phyloP scores from a whole-genome alignment of 2,888 invertebrate species.

The Cacoxenus indagator region DNA sequence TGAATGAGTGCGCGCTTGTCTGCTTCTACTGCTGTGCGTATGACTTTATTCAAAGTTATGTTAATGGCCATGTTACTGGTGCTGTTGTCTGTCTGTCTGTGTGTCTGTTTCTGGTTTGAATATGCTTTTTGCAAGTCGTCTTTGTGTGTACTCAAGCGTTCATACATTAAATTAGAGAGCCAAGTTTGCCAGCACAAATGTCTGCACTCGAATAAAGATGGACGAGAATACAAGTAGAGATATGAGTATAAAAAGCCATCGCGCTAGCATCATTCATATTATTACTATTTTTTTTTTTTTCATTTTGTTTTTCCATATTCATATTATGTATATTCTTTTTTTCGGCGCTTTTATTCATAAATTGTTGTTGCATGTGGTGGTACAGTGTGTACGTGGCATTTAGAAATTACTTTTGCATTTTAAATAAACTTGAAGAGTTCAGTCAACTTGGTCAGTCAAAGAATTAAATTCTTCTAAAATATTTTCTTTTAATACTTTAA shows the following conservation, averaged over 20 bases:
- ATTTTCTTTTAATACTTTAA: too few species aligned
- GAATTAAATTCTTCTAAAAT: too few species aligned
- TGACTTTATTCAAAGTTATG: neutral
- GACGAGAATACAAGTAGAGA: neutral
- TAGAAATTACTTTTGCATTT: too few species aligned
- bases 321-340: too few species aligned
- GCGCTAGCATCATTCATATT: too few species aligned
- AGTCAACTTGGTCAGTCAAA: too few species aligned
- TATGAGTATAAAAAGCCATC: neutral
- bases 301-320: too few species aligned
- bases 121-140: neutral
- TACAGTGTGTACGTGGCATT: too few species aligned
- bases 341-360: too few species aligned
- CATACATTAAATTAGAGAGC: constrained; percentile 1
- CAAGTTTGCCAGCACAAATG: neutral
- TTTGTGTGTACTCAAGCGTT: neutral
- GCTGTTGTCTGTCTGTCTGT: constrained; percentile 1
- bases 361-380: too few species aligned
- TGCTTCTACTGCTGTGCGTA: neutral
- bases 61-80: constrained; percentile 8
- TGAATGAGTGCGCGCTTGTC: neutral
- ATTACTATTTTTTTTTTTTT: too few species aligned
- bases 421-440: too few species aligned
- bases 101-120: neutral
- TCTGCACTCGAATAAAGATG: neutral